These are phyloP conservation scores for Drosophila mauritiana DNA, from an alignment of 1,140 invertebrate species.

Conservation along the genomic window DNA sequence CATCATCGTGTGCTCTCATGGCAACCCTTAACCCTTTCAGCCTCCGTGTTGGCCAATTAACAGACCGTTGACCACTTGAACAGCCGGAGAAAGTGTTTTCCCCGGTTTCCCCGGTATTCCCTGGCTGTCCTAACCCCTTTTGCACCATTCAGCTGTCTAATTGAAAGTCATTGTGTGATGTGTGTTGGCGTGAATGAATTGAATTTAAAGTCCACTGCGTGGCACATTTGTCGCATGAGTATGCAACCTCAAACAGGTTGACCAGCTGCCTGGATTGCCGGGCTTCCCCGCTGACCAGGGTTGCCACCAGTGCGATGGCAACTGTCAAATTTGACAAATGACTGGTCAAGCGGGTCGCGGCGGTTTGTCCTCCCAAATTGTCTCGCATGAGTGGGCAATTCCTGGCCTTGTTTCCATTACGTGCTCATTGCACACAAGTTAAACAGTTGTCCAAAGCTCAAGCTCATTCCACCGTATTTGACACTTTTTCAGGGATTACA, in stretches of 20 bases:
- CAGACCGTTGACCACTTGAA: slow-evolving; percentile 65
- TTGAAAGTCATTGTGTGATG: slow-evolving; percentile 74
- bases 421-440: slow-evolving; percentile 65
- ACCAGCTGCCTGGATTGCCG: slow-evolving; percentile 53
- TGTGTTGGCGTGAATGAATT: slow-evolving; percentile 42
- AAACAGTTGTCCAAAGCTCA: slow-evolving; percentile 55
- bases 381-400: slow-evolving; percentile 60
- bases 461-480: background rate
- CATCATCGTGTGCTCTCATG: slow-evolving; percentile 22
- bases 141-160: slow-evolving; percentile 43
- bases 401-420: background rate
- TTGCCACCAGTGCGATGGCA: slow-evolving; percentile 20
- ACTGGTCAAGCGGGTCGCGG: slow-evolving; percentile 48
- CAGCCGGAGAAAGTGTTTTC: slow-evolving; percentile 31
- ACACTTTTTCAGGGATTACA: background rate
- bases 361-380: slow-evolving; percentile 50
- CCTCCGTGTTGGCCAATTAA: slow-evolving; percentile 64
- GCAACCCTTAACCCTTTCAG: slow-evolving; percentile 50
- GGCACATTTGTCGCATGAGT: slow-evolving; percentile 48
- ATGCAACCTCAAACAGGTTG: slow-evolving; percentile 68
- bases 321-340: slow-evolving; percentile 75
- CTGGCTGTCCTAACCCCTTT: background rate
- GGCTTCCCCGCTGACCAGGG: slow-evolving; percentile 28
- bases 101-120: background rate
- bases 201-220: slow-evolving; percentile 34